Base-by-base conservation (phyloP, 2,888 invertebrate species). In the Galerucella pusilla region DNA sequence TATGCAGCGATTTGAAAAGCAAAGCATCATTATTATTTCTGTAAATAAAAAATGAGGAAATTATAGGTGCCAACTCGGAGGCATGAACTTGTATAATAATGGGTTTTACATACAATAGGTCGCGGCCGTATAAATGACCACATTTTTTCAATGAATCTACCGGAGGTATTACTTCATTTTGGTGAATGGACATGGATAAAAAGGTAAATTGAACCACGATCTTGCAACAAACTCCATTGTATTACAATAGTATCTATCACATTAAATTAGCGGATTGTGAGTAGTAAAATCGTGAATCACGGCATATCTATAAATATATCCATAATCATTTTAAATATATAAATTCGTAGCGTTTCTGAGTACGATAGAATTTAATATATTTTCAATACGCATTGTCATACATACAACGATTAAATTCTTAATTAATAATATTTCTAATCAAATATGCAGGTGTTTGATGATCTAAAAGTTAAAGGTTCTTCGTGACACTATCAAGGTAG, bases 401-500 rank as follows among this genome's bases (percentile, higher is more conserved):
- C 75, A 70, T 72, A 71, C 28, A 71, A 75, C 75, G 59, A 78
- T 78, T 78, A 70, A 75, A 72, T 68, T 49, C 65, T 75, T 76
- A 74, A 78, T 75, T 77, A 78, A 69, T 72, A 75, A 75, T 78
- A 76, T 75, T 67, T 69, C 75, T 70, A 78, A 71, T 76, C 54
- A 70, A 66, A 60, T 61, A 72, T 76, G 79, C 80, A 79, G 80
- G 79, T 80, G 80, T 80, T 75, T 77, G 81, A 77, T 80, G 78
- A 78, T 78, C 81, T 78, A 80, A 81, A 78, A 76, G 77, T 76
- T 75, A 78, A 80, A 80, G 81, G 80, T 79, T 80, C 81, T 77
- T 83, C 83, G 83, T 83, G 83, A 83, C 83, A 81, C 75, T 80
- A 80, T 79, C 83, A 83, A 83, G 83, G 82, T 82, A 79, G 81